Evolutionary conservation across 2,888 invertebrate species (phyloP), one percentile per base, ranked within the genome.

Genomic region (Lathronympha strigana): DNA sequence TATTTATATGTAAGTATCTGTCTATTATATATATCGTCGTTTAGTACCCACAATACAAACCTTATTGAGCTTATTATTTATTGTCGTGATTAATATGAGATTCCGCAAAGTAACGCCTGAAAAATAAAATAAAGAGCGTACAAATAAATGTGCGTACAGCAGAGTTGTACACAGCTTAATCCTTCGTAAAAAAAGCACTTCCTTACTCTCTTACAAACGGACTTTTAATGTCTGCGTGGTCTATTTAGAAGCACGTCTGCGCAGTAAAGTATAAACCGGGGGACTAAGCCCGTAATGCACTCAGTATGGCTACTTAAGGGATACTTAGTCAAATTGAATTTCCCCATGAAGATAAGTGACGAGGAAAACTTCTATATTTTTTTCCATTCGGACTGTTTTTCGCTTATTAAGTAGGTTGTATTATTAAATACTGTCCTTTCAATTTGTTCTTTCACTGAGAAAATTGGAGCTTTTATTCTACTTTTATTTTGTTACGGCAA

Each of bases 261-360:
- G 71, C 66, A 73, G 75, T 77, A 77, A 80, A 80, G 73, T 76
- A 78, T 72, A 76, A 78, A 72, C 72, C 63, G 68, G 73, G 40
- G 19, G 75, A 76, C 75, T 79, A 79, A 82, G 77, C 75, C 73
- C 71, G 69, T 78, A 83, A 81, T 79, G 69, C 76, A 74, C 21
- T 45, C 78, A 71, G n/a, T 51, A 79, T 75, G 45, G 21, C 74
- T 78, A 76, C 76, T 76, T 79, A 79, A 77, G 73, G 72, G 75
- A 71, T 73, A 77, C 79, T 81, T 79, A 76, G 76, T 72, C 71
- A 76, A 81, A 81, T 80, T 77, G 77, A 78, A 74, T 82, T 78
- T 77, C 67, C 64, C 66, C 67, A 71, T 67, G 71, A 76, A 63
- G 74, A 74, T 71, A 67, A 71, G 69, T 53, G 50, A 69, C 72